Base-by-base conservation (phyloP, 2,113 vertebrate genomes). In the Circaetus cinerascens region DNA sequence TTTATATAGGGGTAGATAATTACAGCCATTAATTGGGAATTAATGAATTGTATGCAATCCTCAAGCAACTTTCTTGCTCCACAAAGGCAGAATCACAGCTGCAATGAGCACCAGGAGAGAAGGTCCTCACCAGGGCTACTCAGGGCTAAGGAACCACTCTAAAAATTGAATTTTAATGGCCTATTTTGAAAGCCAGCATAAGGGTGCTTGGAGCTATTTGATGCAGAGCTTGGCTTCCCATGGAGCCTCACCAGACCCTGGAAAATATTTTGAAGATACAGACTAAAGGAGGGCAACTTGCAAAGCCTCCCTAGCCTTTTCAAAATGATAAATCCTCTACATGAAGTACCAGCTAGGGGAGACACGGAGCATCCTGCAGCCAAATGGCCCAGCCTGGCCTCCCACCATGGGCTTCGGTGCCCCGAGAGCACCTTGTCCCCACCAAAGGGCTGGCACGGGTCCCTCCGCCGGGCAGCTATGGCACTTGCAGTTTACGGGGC, bases 11-110 rank as follows among this genome's bases (percentile, higher is more conserved):
- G 56, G 19, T 45, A 56, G 93, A 56, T 76, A 88, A 95, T 95
- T 83, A 60, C 57, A 88, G 57, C 40, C 48, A 32, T 93, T 96
- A 96, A 92, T 83, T 86, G 82, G 74, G 82, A 63, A 76, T 85
- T 55, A 94, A 85, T 71, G 87, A 63, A 59, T 86, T 40, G 48
- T 21, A 5, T 38, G 77, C 55, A 11, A 1, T 34, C 64, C 85
- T 41, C 43, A 10, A 79, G 74, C 18, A 59, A 75, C 36, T 69
- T 90, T n/a, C 38, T 50, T 13, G 64, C 25, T 9, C 55, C 80
- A 80, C 68, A 77, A 69, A 94, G 68, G 84, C 50, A 86, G 63
- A 57, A 57, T 10, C 30, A 26, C 86, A 66, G 83, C 86, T 76
- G 38, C 63, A 45, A 29, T 6, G 84, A 84, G 93, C 38, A n/a